phyloP scores from a whole-genome alignment of 2,888 invertebrate species.

The Lamellibrachia satsuma region DNA sequence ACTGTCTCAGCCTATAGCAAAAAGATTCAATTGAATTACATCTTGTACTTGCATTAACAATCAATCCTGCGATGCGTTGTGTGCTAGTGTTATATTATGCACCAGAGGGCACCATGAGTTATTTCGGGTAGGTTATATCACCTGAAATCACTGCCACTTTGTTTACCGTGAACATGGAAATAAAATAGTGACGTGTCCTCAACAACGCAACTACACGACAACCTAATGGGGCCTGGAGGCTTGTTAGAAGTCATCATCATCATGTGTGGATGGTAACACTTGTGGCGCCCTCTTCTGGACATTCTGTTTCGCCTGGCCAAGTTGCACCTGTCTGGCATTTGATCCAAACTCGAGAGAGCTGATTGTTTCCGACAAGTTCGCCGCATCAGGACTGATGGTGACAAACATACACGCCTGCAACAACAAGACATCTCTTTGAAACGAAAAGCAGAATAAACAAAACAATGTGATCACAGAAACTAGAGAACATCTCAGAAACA shows the following conservation, averaged over 20 bases:
- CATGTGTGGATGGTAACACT: background rate
- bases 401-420: conserved; percentile 65
- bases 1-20: no score
- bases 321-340: conserved; percentile 62
- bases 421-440: background rate
- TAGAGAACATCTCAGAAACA: background rate
- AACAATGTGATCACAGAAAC: background rate
- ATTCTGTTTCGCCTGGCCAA: conserved; percentile 64
- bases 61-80: no score
- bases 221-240: background rate
- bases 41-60: no score
- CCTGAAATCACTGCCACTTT: background rate
- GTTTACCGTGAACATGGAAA: background rate
- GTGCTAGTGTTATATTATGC: no score
- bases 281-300: conserved; percentile 39
- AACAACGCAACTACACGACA: background rate
- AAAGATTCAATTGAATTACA: no score
- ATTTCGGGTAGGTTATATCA: no score
- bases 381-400: conserved; percentile 60
- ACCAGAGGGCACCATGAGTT: no score
- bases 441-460: background rate
- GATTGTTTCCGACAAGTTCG: conserved; percentile 58
- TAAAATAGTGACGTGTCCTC: background rate
- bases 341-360: conserved; percentile 62
- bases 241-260: background rate